A percentile compares a stretch with the other conserved stretches of the same genome.
phyloP scores from a whole-genome alignment of 2,797 vertebrate genomes.

The Distichodus sexfasciatus region DNA sequence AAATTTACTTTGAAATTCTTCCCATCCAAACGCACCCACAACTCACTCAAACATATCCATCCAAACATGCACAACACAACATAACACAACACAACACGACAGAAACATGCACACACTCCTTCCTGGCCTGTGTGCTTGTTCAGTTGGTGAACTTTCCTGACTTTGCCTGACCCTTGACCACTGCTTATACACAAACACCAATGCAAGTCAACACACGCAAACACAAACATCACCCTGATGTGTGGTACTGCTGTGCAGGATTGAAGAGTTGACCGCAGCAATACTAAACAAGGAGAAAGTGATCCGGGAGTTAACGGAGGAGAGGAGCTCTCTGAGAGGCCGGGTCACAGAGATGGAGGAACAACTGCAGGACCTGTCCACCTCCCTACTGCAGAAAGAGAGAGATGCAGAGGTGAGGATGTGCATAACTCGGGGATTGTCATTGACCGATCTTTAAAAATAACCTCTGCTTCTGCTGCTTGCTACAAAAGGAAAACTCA shows the following conservation, averaged over 20 bases:
- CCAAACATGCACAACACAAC: neutral
- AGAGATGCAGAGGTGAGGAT: slow-evolving; percentile 74
- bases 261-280: slow-evolving; percentile 78
- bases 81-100: neutral
- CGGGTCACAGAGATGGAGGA: slow-evolving; percentile 69
- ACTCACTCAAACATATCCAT: neutral
- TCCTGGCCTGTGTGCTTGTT: neutral
- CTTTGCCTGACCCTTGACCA: neutral
- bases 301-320: slow-evolving; percentile 73
- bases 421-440: neutral
- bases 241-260: slow-evolving; percentile 55
- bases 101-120: neutral
- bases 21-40: neutral
- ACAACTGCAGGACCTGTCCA: slow-evolving; percentile 67
- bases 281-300: slow-evolving; percentile 75
- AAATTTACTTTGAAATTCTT: no score
- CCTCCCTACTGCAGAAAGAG: slow-evolving; percentile 76
- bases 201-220: no score
- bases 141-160: neutral
- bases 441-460: no score
- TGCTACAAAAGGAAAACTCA: no score
- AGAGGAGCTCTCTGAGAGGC: slow-evolving; percentile 67
- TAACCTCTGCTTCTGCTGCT: no score
- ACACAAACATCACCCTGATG: no score
- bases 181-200: neutral